Conservation (phyloP, 2,888 invertebrate genomes). For the Disparrhopalites patrizii region DNA sequence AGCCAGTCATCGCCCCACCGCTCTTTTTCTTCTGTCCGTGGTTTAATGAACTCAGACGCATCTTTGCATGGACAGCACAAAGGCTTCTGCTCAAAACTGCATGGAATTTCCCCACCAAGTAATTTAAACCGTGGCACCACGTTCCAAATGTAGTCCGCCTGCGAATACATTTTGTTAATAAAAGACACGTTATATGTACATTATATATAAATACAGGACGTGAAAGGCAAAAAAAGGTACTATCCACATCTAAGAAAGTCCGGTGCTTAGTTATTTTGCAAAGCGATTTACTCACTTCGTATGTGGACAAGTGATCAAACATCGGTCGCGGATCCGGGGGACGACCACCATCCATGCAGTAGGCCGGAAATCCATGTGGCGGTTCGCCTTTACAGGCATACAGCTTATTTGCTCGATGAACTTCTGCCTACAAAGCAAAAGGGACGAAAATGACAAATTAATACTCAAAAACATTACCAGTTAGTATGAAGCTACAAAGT, state of each 20-base stretch:
- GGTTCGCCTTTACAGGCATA: slow-evolving; percentile 39
- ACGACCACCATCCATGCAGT: slow-evolving; percentile 43
- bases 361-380: slow-evolving; percentile 40
- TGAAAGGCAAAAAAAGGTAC: not conserved
- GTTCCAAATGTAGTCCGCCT: slow-evolving; percentile 45
- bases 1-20: slow-evolving; percentile 48
- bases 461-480: not conserved
- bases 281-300: slow-evolving; percentile 38
- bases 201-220: not conserved
- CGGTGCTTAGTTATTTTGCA: no score
- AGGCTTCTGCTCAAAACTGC: slow-evolving; percentile 39
- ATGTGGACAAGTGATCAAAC: slow-evolving; percentile 47
- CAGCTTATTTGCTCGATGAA: slow-evolving; percentile 31
- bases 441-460: not conserved
- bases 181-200: not conserved
- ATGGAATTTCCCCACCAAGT: slow-evolving; percentile 44
- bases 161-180: not conserved
- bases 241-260: no score
- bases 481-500: not conserved
- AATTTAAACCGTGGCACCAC: slow-evolving; percentile 31
- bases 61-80: slow-evolving; percentile 37
- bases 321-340: slow-evolving; percentile 45
- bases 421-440: slow-evolving; percentile 31
- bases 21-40: slow-evolving; percentile 47
- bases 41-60: slow-evolving; percentile 33